A percentile compares a stretch with the other conserved stretches of the same genome.
Conservation (phyloP, 2,113 vertebrate species). For the Gadus chalcogrammus region DNA sequence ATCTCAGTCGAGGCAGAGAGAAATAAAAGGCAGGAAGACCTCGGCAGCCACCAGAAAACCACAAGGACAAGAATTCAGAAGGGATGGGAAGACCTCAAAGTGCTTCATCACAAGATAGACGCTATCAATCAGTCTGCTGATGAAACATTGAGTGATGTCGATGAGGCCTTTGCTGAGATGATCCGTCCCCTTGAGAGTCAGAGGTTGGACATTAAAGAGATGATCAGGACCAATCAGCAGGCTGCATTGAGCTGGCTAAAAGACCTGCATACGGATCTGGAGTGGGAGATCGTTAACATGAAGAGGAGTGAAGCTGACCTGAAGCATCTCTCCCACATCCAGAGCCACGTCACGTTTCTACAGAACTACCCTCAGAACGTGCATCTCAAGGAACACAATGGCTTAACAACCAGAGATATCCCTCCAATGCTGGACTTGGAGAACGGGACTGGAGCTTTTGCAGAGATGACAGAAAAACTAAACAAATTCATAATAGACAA, state of each 20-base stretch:
- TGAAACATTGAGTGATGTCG: conserved; percentile 23
- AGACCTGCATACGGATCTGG: not conserved
- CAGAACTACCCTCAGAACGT: no score
- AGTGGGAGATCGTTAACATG: no score
- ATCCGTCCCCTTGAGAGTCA: conserved; percentile 25
- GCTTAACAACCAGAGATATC: no score
- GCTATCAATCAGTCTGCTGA: conserved; percentile 12
- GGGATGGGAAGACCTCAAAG: not conserved
- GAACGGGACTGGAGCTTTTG: no score
- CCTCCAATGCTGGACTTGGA: no score
- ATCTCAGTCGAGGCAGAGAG: not conserved
- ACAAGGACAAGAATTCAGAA: not conserved
- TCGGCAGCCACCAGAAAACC: not conserved
- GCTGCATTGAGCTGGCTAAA: conserved; percentile 19
- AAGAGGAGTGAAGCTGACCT: no score
- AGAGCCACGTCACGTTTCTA: no score
- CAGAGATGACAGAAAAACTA: no score
- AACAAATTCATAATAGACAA: no score
- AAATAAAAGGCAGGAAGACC: no score
- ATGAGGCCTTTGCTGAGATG: conserved; percentile 24
- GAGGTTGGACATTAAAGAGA: conserved; percentile 21
- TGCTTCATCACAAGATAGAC: conserved; percentile 1
- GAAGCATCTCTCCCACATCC: no score
- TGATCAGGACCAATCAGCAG: conserved; percentile 14
- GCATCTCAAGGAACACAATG: no score